Conservation (phyloP, 2,797 vertebrate species). For the Alcedo quadribrachys region DNA sequence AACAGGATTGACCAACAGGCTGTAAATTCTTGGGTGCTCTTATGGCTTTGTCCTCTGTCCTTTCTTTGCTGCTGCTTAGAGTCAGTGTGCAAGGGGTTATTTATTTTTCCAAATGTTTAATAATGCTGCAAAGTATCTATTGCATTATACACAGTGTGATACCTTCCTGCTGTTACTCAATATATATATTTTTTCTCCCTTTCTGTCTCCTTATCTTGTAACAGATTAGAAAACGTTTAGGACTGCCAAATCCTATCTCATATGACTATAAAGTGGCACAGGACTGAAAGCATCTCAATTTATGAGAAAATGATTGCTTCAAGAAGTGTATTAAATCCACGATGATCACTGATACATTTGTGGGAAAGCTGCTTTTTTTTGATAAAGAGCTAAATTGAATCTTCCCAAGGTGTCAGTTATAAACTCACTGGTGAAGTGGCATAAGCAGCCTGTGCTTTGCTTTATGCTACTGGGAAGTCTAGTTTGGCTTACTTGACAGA, state of each 20-base stretch:
- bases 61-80: background rate
- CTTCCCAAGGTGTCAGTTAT: background rate
- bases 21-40: background rate
- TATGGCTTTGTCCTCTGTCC: background rate
- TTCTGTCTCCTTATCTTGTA: background rate
- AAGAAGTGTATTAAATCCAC: background rate
- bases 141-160: background rate
- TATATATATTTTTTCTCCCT: background rate
- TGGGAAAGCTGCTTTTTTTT: background rate
- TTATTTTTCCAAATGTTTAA: background rate
- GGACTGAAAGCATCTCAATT: background rate
- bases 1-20: background rate
- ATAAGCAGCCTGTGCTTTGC: background rate
- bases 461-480: background rate
- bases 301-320: background rate
- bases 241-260: background rate
- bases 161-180: background rate
- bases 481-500: background rate
- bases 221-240: background rate
- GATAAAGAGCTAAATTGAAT: background rate
- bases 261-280: background rate
- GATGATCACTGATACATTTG: background rate
- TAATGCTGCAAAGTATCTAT: background rate
- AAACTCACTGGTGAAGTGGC: background rate
- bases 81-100: background rate